Evolutionary conservation across 2,888 invertebrate genomes (phyloP), one percentile per base, ranked within the genome.

Genomic region (Chymomyza amoena): DNA sequence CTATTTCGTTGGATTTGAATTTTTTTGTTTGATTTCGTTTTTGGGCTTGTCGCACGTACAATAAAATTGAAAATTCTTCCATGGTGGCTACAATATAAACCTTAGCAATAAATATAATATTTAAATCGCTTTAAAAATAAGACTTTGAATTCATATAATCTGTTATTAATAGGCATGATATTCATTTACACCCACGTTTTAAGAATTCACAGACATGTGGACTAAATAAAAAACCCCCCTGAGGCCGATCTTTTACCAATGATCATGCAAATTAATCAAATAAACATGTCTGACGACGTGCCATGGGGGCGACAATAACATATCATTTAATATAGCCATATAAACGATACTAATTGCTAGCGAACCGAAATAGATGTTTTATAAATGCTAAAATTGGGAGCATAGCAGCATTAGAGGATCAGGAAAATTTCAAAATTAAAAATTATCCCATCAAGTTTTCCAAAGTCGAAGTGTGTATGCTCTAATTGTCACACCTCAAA

Each of bases 301-400:
- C 73, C 32, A 63, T 18, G 32, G 59, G 80, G 84, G 78, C 68
- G 78, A 76, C 74, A 76, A 81, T 75, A 84, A 81, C 84, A 86
- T 75, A 80, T 73, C 73, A 76, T 79, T 86, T 84, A 82, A 86
- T 85, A 87, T 82, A 70, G 62, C 61, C 72, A 80, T 86, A 84
- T 73, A 84, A 74, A 71, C 67, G 50, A 61, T 76, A 80, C 84
- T 84, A 84, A 84, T 84, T 84, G 65, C 72, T 74, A 65, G 45
- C 61, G 72, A 74, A 80, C 67, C 45, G 72, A 66, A 54, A 39
- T 59, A 25, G 20, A 7, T 45, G 52, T 57, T 64, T 64, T 54
- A 45, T 56, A 54, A 54, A 54, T 25, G 20, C 20, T 57, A 20
- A 57, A 57, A 57, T 57, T 57, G 25, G 57, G 10, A 45, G 39